Conservation (phyloP, 2,797 vertebrate species). For the Epinephelus awoara region DNA sequence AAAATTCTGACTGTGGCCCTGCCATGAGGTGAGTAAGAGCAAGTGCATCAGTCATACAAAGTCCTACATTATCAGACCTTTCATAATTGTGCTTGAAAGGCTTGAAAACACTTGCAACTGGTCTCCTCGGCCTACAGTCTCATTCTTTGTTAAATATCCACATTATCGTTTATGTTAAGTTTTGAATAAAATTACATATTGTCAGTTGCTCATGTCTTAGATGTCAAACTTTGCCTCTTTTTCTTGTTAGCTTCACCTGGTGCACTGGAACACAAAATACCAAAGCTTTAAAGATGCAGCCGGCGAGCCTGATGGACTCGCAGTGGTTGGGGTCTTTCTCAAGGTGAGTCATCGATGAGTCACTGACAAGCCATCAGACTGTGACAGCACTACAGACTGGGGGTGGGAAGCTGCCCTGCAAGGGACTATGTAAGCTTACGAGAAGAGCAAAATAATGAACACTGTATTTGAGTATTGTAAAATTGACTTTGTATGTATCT, state of each 20-base stretch:
- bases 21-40: background rate
- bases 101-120: background rate
- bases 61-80: no score
- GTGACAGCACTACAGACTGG: background rate
- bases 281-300: slow-evolving; percentile 92
- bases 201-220: background rate
- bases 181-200: background rate
- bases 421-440: background rate
- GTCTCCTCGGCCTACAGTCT: background rate
- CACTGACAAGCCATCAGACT: background rate
- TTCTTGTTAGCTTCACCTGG: slow-evolving; percentile 93
- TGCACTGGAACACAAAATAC: slow-evolving; percentile 98
- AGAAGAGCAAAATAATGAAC: background rate
- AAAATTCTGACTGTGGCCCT: background rate
- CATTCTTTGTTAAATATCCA: background rate
- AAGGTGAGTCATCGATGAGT: slow-evolving; percentile 83
- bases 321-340: slow-evolving; percentile 94
- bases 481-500: background rate
- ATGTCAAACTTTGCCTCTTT: background rate
- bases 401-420: background rate
- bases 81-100: no score
- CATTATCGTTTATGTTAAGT: background rate
- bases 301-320: slow-evolving; percentile 91
- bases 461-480: background rate
- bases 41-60: no score